A percentile compares a stretch with the other conserved stretches of the same genome.
phyloP scores from a whole-genome alignment of 2,797 vertebrate genomes.

The Chromobotia macracanthus region DNA sequence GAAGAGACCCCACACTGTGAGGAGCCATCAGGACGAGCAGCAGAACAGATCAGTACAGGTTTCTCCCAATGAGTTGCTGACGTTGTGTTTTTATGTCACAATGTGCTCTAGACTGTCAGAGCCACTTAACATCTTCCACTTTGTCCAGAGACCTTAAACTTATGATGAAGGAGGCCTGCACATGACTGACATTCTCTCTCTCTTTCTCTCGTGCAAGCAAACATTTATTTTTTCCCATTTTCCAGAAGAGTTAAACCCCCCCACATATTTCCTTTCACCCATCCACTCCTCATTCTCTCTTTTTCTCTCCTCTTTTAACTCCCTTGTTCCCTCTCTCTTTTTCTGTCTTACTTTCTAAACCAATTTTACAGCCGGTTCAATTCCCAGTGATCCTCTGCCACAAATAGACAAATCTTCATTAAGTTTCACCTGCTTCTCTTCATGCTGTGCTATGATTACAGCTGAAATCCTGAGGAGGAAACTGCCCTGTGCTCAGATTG shows the following conservation, averaged over 20 bases:
- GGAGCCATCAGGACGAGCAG: slow-evolving; percentile 12
- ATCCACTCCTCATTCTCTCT: background rate
- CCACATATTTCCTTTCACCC: background rate
- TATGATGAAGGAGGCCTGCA: background rate
- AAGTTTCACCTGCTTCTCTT: slow-evolving; percentile 64
- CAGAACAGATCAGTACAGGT: slow-evolving; percentile 23
- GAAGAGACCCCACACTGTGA: slow-evolving; percentile 20
- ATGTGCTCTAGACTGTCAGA: background rate
- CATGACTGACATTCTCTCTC: background rate
- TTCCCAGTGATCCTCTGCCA: slow-evolving; percentile 39
- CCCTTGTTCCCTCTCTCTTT: background rate
- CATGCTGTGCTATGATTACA: slow-evolving; percentile 68
- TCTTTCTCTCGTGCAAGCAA: background rate
- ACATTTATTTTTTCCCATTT: background rate
- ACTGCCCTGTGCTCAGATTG: slow-evolving; percentile 68
- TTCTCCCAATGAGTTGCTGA: slow-evolving; percentile 16
- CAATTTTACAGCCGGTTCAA: background rate
- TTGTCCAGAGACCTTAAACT: slow-evolving; percentile 17
- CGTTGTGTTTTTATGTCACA: slow-evolving; percentile 20
- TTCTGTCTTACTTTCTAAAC: background rate
- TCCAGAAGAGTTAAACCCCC: background rate
- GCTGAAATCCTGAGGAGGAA: slow-evolving; percentile 60
- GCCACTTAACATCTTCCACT: slow-evolving; percentile 23
- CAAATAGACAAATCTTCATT: slow-evolving; percentile 61
- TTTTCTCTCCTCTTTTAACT: slow-evolving; percentile 1